Evolutionary conservation across 2,797 vertebrate genomes (phyloP).

Genomic region (Aldrovandia affinis): DNA sequence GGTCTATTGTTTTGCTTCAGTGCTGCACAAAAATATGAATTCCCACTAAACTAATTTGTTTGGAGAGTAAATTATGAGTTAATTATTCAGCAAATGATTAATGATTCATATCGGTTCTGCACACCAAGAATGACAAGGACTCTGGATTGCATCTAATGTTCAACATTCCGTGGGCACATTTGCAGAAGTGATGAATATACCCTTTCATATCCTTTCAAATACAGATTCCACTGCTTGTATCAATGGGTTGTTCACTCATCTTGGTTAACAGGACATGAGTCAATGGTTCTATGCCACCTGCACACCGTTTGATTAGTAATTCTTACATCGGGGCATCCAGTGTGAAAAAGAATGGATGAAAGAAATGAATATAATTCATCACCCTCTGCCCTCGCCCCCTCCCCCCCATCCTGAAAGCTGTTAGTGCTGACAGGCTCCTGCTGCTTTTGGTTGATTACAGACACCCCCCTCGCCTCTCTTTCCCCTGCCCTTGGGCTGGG

Average conservation of each 20-base stretch:
- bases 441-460: constrained; percentile 71
- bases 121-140: not conserved
- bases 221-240: not conserved
- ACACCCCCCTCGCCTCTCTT: constrained; percentile 53
- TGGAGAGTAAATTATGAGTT: not conserved
- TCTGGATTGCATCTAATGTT: not conserved
- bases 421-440: constrained; percentile 69
- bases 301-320: not conserved
- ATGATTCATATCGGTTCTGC: not conserved
- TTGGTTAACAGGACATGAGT: not conserved
- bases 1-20: not conserved
- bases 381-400: constrained; percentile 38
- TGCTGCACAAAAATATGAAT: not conserved
- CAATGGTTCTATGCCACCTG: not conserved
- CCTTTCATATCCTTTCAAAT: not conserved
- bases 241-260: not conserved
- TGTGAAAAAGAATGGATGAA: constrained; percentile 37
- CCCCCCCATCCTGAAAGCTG: constrained; percentile 48
- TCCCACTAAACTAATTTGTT: not conserved
- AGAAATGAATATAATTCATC: constrained; percentile 55
- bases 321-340: not conserved
- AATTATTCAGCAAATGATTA: not conserved
- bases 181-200: not conserved
- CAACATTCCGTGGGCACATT: not conserved
- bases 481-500: constrained; percentile 53